phyloP scores from a whole-genome alignment of 2,797 vertebrate genomes.

The Fistularia tabacaria region DNA sequence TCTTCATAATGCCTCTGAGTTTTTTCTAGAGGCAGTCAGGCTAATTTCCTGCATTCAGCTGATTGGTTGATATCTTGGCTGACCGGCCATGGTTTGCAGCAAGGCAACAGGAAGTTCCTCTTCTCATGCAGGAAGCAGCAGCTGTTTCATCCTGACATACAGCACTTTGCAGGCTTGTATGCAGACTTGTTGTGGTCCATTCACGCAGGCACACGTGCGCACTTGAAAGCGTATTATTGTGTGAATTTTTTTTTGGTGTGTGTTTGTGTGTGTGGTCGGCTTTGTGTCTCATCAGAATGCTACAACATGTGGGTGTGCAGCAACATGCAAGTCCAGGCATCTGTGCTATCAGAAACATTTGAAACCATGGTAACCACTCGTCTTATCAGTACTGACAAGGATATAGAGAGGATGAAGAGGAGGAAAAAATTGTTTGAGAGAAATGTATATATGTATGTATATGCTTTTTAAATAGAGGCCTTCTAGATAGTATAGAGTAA shows the following conservation, averaged over 20 bases:
- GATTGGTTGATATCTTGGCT: slow-evolving; percentile 70
- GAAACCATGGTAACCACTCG: slow-evolving; percentile 66
- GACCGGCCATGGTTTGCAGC: slow-evolving; percentile 59
- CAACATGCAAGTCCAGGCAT: slow-evolving; percentile 54
- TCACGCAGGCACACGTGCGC: too few relatives aligned
- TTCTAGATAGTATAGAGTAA: too few relatives aligned
- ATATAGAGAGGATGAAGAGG: slow-evolving; percentile 26
- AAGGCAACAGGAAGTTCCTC: slow-evolving; percentile 71
- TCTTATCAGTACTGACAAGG: slow-evolving; percentile 47
- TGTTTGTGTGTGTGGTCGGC: neutral
- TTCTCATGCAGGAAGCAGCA: slow-evolving; percentile 68
- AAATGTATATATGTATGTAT: neutral
- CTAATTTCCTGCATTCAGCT: slow-evolving; percentile 74
- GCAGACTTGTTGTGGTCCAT: too few relatives aligned
- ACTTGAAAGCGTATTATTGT: slow-evolving; percentile 6
- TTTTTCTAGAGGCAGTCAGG: slow-evolving; percentile 68
- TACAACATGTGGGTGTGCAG: slow-evolving; percentile 58
- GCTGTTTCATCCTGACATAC: slow-evolving; percentile 56
- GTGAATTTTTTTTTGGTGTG: slow-evolving; percentile 4
- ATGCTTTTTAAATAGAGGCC: too few relatives aligned
- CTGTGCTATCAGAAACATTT: slow-evolving; percentile 58
- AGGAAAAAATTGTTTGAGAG: slow-evolving; percentile 25
- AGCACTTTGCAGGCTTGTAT: neutral
- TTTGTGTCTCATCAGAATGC: slow-evolving; percentile 39
- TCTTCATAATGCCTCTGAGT: slow-evolving; percentile 74